Conservation (phyloP, 2,888 invertebrate species). For the Toxonevra muliebris region DNA sequence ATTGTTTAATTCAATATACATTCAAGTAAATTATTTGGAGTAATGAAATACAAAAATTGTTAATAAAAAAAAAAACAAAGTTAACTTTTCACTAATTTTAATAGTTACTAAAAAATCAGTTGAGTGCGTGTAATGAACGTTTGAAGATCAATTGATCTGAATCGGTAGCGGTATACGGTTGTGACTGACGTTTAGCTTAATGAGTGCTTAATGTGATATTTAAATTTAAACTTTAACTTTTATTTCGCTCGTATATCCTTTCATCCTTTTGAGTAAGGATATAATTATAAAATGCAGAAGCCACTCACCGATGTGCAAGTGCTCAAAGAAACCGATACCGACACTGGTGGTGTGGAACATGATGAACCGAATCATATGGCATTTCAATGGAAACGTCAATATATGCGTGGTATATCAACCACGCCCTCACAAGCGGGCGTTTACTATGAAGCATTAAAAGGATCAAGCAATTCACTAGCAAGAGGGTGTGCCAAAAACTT, state of each 20-base stretch:
- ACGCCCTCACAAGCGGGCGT: constrained; percentile 58
- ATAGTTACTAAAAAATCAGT: constrained; percentile 32
- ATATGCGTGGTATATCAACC: constrained; percentile 58
- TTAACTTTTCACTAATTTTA: background rate
- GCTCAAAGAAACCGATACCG: constrained; percentile 48
- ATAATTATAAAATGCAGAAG: constrained; percentile 48
- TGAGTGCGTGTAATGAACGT: constrained; percentile 23
- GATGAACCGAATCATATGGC: constrained; percentile 50
- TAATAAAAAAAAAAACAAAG: background rate
- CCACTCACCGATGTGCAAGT: constrained; percentile 54
- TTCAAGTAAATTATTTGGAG: too few species aligned
- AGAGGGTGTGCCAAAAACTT: constrained; percentile 50
- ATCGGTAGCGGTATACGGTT: constrained; percentile 7
- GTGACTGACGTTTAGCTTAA: constrained; percentile 5
- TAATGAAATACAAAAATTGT: too few species aligned
- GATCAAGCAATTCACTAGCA: constrained; percentile 53
- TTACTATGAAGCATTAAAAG: constrained; percentile 61
- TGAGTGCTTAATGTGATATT: constrained; percentile 2
- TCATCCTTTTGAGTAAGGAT: background rate
- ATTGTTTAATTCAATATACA: too few species aligned
- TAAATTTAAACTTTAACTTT: background rate
- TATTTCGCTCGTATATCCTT: background rate
- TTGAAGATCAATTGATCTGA: background rate
- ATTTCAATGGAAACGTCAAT: constrained; percentile 58
- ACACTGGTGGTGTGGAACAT: constrained; percentile 40